These are phyloP conservation scores for Zhengitettix transpicula DNA, from an alignment of 2,888 invertebrate genomes.

Conservation along the genomic window DNA sequence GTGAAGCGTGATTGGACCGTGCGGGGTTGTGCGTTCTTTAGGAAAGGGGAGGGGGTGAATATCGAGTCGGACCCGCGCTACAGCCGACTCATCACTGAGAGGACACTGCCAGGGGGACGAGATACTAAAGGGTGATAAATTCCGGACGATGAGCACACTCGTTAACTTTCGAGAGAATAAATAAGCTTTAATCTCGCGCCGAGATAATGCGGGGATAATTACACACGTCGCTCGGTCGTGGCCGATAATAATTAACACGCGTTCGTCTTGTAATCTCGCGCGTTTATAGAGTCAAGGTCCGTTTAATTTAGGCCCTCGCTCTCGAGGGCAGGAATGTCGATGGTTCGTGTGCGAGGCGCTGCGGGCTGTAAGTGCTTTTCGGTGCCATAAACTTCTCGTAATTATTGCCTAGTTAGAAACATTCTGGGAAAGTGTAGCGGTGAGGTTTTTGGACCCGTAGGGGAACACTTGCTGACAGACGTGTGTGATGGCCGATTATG, in stretches of 20 bases:
- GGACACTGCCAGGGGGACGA: too few species aligned
- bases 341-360: not conserved
- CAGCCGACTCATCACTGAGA: too few species aligned
- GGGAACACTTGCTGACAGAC: too few species aligned
- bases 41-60: too few species aligned
- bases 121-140: not conserved
- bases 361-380: not conserved
- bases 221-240: not conserved
- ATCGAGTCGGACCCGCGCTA: too few species aligned
- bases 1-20: not conserved
- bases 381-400: not conserved
- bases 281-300: not conserved
- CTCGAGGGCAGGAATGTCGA: not conserved
- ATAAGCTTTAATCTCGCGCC: not conserved
- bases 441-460: too few species aligned
- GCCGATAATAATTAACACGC: not conserved
- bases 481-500: too few species aligned
- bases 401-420: not conserved
- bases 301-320: not conserved
- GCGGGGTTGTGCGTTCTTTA: too few species aligned
- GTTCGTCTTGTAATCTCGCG: not conserved
- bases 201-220: not conserved
- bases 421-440: too few species aligned
- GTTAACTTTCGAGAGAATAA: not conserved
- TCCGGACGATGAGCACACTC: not conserved